Base-by-base conservation (phyloP, 2,888 invertebrate species). In the Mythimna loreyi region DNA sequence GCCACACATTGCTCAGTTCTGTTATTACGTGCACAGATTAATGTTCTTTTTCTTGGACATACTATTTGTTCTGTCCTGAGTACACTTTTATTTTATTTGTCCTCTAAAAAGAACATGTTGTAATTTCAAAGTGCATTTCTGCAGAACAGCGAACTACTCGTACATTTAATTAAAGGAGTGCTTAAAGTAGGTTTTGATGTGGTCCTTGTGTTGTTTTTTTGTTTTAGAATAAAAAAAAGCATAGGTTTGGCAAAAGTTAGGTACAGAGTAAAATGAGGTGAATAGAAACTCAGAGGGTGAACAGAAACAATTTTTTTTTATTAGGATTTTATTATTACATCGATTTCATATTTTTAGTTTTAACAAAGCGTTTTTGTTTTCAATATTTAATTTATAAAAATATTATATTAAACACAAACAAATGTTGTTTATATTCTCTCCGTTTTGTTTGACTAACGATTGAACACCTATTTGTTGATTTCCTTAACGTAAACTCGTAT, bases 1-100 rank as follows among this genome's bases (percentile, higher is more conserved):
- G 36, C 58, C 45, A 63, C 72, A 77, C 49, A 25, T 3, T 25
- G 47, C 50, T 49, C 43, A 30, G 61, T 55, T 19, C 45, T 53
- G 64, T 75, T 74, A 64, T 75, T 75, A 75, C 69, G 75, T 58
- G 62, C 61, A 52, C 67, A 58, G 78, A 81, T 69, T 80, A 75
- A 75, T 75, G 43, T 65, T 36, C 16, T 55, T 52, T 70, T 73
- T 60, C 75, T 62, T 40, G 76, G 75, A 65, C 64, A 69, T 59
- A 55, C 64, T 75, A 80, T 77, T 80, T 75, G 64, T 75, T 50
- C 57, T 28, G 70, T 53, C 58, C 45, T 3, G 13, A 49, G 56
- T 63, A 43, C 36, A 45, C 47, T 69, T 62, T 59, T 79, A 52
- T 57, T 60, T 19, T 19, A 50, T 67, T 78, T 73, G 58, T 62